Evolutionary conservation across 2,888 invertebrate genomes (phyloP).

Genomic region (Brachypterus glaber): DNA sequence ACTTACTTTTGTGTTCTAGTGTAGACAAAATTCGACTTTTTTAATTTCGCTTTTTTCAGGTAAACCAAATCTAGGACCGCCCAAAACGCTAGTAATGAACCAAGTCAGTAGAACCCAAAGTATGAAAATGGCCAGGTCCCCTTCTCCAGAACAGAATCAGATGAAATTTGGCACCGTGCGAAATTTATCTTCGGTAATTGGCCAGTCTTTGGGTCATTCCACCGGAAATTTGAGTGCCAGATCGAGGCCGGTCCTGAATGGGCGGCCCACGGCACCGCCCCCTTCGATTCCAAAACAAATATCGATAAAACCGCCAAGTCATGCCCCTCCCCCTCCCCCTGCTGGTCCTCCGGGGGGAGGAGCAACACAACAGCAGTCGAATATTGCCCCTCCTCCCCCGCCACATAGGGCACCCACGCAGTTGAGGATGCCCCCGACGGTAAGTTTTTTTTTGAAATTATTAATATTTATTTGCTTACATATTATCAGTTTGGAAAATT

Average conservation of each 20-base stretch:
- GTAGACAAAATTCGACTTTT: no score
- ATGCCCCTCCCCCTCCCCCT: constrained; percentile 37
- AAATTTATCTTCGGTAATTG: constrained; percentile 42
- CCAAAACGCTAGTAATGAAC: constrained; percentile 53
- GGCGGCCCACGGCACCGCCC: constrained; percentile 37
- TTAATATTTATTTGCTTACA: no score
- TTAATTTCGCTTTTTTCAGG: constrained; percentile 29
- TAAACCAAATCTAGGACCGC: no score
- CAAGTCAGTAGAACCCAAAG: constrained; percentile 48
- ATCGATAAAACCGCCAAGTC: constrained; percentile 35
- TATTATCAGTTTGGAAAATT: no score
- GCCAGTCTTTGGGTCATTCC: constrained; percentile 43
- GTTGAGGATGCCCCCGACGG: constrained; percentile 30
- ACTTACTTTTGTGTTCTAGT: no score
- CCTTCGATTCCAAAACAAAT: constrained; percentile 33
- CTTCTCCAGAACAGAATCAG: constrained; percentile 41
- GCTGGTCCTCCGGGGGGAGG: constrained; percentile 20
- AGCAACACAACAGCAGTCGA: constrained; percentile 28
- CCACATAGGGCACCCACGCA: constrained; percentile 31
- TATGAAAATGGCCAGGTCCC: constrained; percentile 71
- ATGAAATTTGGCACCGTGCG: constrained; percentile 38
- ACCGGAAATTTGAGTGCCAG: constrained; percentile 30
- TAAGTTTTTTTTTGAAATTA: no score
- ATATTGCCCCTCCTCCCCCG: constrained; percentile 29
- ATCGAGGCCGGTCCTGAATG: constrained; percentile 29